Conservation (phyloP, 2,113 vertebrate species). For the Laterallus jamaicensis region DNA sequence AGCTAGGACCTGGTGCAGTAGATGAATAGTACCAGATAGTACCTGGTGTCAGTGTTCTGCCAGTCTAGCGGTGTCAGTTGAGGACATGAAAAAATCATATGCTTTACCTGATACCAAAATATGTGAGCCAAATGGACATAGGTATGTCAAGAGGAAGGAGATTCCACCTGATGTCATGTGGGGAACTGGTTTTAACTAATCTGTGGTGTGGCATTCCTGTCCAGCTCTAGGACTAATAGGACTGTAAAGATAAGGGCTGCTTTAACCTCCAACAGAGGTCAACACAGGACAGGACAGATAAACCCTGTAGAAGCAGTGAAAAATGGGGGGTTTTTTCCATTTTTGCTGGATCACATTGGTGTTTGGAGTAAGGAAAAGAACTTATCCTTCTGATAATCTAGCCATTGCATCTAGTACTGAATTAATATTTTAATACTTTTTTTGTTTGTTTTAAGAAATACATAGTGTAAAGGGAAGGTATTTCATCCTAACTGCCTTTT, state of each 20-base stretch:
- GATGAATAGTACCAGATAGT: not conserved
- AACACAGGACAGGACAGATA: not conserved
- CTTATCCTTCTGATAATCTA: not conserved
- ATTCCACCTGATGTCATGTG: not conserved
- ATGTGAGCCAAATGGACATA: not conserved
- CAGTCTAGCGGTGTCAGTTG: not conserved
- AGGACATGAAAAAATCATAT: not conserved
- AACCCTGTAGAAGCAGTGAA: not conserved
- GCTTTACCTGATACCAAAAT: not conserved
- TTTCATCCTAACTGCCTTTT: not conserved
- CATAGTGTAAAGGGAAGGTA: not conserved
- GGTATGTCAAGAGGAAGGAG: not conserved
- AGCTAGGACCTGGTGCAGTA: not conserved
- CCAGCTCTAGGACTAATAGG: not conserved
- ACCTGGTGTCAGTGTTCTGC: not conserved
- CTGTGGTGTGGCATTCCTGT: not conserved
- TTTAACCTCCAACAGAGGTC: not conserved
- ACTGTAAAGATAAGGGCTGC: not conserved
- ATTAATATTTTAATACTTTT: not conserved
- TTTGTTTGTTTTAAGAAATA: not conserved
- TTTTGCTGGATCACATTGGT: not conserved
- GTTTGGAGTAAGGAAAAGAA: not conserved
- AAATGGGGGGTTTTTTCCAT: fast-evolving
- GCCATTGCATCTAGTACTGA: not conserved
- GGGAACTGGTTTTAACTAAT: not conserved